Conservation (phyloP, 2,797 vertebrate species). For the Mareca strepera region DNA sequence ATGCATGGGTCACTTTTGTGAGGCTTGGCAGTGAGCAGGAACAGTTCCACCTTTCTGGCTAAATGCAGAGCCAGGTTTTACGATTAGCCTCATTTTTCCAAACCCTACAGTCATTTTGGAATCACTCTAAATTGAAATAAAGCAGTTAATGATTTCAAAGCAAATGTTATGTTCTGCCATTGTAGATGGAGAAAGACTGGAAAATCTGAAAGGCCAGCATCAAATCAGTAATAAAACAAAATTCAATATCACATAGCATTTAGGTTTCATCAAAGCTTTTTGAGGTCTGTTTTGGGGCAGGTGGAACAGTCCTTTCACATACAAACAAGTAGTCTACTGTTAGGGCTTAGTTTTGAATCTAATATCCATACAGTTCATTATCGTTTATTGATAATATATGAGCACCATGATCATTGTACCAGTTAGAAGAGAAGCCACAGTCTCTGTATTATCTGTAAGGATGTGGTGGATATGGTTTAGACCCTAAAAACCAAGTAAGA, state of each 20-base stretch:
- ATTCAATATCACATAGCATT: background rate
- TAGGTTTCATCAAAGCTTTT: background rate
- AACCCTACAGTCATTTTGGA: background rate
- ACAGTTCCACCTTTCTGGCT: background rate
- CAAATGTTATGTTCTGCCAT: background rate
- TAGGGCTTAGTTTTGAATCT: conserved; percentile 16
- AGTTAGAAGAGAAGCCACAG: background rate
- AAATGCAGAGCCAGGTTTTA: background rate
- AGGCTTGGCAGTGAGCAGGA: background rate
- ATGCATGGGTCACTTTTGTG: rapidly evolving
- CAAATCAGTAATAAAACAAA: background rate
- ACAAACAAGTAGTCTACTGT: background rate
- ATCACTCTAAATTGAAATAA: background rate
- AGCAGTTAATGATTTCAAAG: background rate
- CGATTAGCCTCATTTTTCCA: background rate
- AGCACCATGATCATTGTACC: conserved; percentile 49
- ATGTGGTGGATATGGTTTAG: background rate
- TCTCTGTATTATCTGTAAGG: background rate
- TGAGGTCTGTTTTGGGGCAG: background rate
- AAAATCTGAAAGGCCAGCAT: background rate
- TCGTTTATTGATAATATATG: background rate
- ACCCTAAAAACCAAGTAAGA: conserved; percentile 10
- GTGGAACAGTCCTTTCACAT: background rate
- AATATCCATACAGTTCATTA: background rate
- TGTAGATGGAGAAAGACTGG: background rate